These are phyloP conservation scores for Rhinoptilus africanus DNA, from an alignment of 2,113 vertebrate genomes.

Conservation along the genomic window DNA sequence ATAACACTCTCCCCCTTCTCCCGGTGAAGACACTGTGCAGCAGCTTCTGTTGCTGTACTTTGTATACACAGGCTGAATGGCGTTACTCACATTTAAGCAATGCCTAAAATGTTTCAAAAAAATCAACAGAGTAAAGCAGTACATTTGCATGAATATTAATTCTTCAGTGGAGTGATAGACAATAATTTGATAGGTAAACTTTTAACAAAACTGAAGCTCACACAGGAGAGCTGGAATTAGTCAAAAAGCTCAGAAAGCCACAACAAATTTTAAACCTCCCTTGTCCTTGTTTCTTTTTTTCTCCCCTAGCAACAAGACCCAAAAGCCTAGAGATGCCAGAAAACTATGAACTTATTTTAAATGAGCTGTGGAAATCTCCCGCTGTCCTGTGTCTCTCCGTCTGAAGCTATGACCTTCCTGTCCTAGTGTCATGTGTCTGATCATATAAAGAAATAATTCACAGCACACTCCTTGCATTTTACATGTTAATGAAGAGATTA, in stretches of 20 bases:
- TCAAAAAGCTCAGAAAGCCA: neutral
- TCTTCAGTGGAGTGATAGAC: neutral
- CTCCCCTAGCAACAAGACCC: neutral
- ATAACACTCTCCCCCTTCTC: neutral
- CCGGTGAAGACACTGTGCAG: neutral
- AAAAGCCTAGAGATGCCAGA: constrained; percentile 35
- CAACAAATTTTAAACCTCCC: neutral
- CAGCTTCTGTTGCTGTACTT: neutral
- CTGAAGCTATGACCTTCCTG: constrained; percentile 48
- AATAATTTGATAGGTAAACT: neutral
- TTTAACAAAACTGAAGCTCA: neutral
- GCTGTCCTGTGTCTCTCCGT: constrained; percentile 33
- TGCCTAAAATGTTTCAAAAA: neutral
- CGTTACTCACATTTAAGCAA: neutral
- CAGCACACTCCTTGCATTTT: neutral
- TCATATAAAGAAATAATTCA: constrained; percentile 22
- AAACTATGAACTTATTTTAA: constrained; percentile 44
- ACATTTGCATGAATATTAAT: neutral
- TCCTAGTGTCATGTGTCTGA: constrained; percentile 22
- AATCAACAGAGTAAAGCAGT: neutral
- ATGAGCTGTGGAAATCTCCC: constrained; percentile 50
- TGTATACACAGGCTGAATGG: neutral
- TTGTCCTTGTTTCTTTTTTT: neutral
- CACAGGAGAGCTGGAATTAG: neutral
- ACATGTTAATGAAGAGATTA: neutral